Evolutionary conservation across 2,113 vertebrate genomes (phyloP).

Genomic region (Echinops telfairi): DNA sequence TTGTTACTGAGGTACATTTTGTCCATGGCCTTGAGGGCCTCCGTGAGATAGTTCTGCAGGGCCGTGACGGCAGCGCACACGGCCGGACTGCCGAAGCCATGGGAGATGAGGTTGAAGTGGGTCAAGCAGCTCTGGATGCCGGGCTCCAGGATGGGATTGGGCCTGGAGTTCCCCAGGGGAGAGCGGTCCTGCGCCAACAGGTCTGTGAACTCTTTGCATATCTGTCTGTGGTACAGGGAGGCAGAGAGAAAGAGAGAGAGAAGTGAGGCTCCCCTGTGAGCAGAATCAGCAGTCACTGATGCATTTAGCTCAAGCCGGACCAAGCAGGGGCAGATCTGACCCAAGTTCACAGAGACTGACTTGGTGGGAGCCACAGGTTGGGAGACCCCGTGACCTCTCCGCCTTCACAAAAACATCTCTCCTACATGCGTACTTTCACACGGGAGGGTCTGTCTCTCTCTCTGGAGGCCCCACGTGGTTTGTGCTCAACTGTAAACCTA

Average conservation of each 20-base stretch:
- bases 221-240: constrained; percentile 93
- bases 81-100: constrained; percentile 98
- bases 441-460: neutral
- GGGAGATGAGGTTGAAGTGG: constrained; percentile 99
- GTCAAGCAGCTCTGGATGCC: constrained; percentile 99
- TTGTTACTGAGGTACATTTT: constrained; percentile 99
- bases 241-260: constrained; percentile 38
- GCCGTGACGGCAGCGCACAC: constrained; percentile 98
- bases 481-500: neutral
- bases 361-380: neutral
- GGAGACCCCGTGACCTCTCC: neutral
- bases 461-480: no score
- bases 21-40: constrained; percentile 99
- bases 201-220: constrained; percentile 99
- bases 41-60: constrained; percentile 99
- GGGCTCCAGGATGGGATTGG: constrained; percentile 98
- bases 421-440: neutral
- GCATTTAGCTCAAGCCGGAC: neutral
- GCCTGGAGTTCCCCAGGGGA: constrained; percentile 98
- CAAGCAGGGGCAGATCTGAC: neutral
- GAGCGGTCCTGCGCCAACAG: constrained; percentile 99
- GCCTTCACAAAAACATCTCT: neutral
- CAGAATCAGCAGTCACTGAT: neutral
- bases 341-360: neutral
- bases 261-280: constrained; percentile 63